Conservation (phyloP, 2,113 vertebrate genomes). For the Aviceda subcristata region DNA sequence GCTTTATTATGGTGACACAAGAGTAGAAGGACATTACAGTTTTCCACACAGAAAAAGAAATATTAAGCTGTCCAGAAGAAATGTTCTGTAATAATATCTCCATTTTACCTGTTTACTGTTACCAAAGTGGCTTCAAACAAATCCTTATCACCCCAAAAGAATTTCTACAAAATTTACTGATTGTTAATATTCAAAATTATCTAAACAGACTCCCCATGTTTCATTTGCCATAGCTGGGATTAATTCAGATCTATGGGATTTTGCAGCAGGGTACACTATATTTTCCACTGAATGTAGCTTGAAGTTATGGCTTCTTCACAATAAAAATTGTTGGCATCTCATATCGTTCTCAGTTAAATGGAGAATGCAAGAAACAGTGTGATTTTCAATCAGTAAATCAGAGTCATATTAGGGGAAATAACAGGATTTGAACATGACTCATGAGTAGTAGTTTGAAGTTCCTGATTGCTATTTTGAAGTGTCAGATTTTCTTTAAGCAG, state of each 20-base stretch:
- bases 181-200: neutral
- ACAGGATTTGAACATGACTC: conserved; percentile 28
- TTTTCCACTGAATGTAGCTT: neutral
- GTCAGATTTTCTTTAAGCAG: neutral
- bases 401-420: neutral
- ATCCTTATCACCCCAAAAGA: neutral
- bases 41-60: neutral
- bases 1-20: neutral
- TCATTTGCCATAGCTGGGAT: neutral
- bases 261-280: neutral
- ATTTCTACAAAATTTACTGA: neutral
- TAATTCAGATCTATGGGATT: neutral
- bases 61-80: neutral
- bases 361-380: neutral
- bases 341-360: neutral
- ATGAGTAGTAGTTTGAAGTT: neutral
- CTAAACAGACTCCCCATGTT: neutral
- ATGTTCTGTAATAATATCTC: neutral
- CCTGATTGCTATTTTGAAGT: conserved; percentile 10
- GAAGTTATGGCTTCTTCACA: neutral
- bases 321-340: neutral
- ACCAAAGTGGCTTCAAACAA: neutral
- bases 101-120: neutral
- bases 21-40: neutral
- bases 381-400: neutral